phyloP scores from a whole-genome alignment of 2,797 vertebrate genomes.

The Enteromius afrohamiltoni region DNA sequence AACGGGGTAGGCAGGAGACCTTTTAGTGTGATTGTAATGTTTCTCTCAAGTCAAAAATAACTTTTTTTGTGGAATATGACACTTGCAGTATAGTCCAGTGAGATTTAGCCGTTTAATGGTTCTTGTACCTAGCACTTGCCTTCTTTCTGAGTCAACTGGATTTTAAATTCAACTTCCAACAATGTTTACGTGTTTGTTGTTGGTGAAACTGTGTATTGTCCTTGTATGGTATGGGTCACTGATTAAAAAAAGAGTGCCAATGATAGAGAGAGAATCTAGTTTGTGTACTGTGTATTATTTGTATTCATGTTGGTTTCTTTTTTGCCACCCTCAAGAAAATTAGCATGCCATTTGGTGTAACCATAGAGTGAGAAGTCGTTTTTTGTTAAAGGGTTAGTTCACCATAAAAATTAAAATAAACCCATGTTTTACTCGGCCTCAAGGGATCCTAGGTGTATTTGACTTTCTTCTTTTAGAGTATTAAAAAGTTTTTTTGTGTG shows the following conservation, averaged over 20 bases:
- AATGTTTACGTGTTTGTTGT: background rate
- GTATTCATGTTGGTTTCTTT: background rate
- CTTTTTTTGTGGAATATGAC: background rate
- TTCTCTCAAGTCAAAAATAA: background rate
- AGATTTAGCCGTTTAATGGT: background rate
- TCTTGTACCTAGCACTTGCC: background rate
- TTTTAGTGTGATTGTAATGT: slow-evolving; percentile 23
- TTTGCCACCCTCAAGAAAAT: background rate
- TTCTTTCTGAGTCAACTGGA: background rate
- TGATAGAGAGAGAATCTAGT: background rate
- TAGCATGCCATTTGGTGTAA: background rate
- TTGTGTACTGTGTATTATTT: background rate
- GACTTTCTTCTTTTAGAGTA: background rate
- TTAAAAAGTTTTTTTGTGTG: background rate
- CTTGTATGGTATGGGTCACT: background rate
- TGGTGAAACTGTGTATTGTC: background rate
- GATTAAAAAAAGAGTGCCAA: background rate
- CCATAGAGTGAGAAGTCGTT: background rate
- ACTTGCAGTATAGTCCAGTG: too few relatives aligned
- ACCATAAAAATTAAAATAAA: background rate
- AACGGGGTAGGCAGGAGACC: background rate
- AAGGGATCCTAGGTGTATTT: background rate
- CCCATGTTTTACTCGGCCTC: too few relatives aligned
- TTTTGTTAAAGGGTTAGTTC: background rate
- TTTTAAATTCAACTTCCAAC: background rate